Evolutionary conservation across 2,797 vertebrate genomes (phyloP), one percentile per base, ranked within the genome.

Genomic region (Champsocephalus gunnari): DNA sequence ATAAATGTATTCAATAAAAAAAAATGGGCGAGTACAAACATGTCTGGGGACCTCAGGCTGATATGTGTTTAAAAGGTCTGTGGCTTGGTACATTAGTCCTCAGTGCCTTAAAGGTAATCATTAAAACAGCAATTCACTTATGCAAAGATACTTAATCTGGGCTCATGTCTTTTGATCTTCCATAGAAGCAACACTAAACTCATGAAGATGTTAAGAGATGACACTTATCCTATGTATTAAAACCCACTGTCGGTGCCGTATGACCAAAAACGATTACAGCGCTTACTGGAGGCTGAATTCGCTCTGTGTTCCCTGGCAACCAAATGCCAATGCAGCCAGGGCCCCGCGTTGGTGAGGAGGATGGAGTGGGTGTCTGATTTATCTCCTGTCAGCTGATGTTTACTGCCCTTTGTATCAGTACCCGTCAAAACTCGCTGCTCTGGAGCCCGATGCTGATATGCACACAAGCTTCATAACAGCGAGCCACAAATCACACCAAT

Each of bases 241-340:
- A 66, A 59, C 47, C 62, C 53, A 14, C 7, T 32, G 55, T 59
- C 72, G 56, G 56, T 13, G 80, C 64, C 12, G 21, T 47, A 44
- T 66, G 63, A 50, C 67, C 63, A 58, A 81, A 81, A 63, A 4
- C 9, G 56, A 64, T 28, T 28, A 28, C 28, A 28, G 24, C 34
- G 0, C 73, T 67, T 67, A 48, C 65, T 77, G 43, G 75, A 82
- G 71, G 73, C 45, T 44, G 58, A 69, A 66, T 85, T 79, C 54
- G 57, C 61, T 71, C 71, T n/a, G 50, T 78, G 89, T 88, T 92
- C 75, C 89, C 88, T 88, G 80, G 91, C 85, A 92, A 92, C 89
- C 76, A 78, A 80, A 88, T 70, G 58, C 73, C 80, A 61, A 63
- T 19, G 67, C 74, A 80, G 64, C 77, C 77, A 9, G 71, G 48